A percentile compares a stretch with the other conserved stretches of the same genome.
Evolutionary conservation across 2,113 vertebrate genomes (phyloP).

Genomic region (Microtus pennsylvanicus): DNA sequence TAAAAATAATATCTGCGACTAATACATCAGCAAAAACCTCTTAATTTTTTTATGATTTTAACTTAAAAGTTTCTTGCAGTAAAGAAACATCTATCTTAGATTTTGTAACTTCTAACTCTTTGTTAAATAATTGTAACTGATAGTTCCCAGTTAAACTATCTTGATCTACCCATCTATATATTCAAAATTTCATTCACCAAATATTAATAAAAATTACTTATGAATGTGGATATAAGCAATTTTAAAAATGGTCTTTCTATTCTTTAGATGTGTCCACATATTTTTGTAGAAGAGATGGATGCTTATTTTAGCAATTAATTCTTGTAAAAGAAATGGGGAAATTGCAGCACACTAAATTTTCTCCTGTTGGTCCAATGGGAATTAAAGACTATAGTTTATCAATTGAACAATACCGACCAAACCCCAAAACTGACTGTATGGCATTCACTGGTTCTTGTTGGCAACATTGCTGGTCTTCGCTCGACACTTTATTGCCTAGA

Average conservation of each 20-base stretch:
- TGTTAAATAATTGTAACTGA: background rate
- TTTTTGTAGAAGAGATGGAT: background rate
- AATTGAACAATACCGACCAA: slow-evolving; percentile 25
- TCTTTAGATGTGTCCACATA: background rate
- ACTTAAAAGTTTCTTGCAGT: background rate
- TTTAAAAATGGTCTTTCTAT: background rate
- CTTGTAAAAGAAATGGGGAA: background rate
- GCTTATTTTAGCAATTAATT: background rate
- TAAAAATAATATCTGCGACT: background rate
- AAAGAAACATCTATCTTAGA: background rate
- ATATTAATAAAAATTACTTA: slow-evolving; percentile 19
- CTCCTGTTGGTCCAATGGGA: background rate
- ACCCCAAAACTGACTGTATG: background rate
- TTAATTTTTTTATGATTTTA: background rate
- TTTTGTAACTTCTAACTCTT: background rate
- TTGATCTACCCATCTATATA: background rate
- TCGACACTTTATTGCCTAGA: slow-evolving; percentile 16
- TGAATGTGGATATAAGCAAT: background rate
- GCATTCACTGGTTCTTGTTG: slow-evolving; percentile 1
- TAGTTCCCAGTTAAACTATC: background rate
- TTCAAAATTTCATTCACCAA: background rate
- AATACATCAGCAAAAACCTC: background rate
- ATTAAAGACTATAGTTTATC: background rate
- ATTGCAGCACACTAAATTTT: background rate
- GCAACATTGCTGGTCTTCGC: background rate